These are phyloP conservation scores for Dynastes maya DNA, from an alignment of 2,888 invertebrate genomes.

Conservation along the genomic window DNA sequence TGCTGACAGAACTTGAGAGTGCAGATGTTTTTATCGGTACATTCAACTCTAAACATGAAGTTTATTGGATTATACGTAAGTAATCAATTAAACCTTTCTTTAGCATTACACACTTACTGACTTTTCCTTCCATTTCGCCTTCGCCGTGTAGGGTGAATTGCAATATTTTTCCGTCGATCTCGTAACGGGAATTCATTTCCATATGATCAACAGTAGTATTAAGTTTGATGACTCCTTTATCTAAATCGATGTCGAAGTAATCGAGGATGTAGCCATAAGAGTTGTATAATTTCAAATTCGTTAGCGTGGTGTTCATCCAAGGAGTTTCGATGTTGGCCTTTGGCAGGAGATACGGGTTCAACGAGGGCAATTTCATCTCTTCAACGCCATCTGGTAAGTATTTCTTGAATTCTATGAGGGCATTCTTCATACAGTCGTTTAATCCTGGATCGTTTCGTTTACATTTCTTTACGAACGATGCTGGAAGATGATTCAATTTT, in stretches of 20 bases:
- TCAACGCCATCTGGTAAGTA: slow-evolving; percentile 68
- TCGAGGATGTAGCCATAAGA: slow-evolving; percentile 68
- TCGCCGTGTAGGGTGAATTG: slow-evolving; percentile 69
- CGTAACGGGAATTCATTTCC: slow-evolving; percentile 60
- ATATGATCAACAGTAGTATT: slow-evolving; percentile 55
- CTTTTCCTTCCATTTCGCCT: slow-evolving; percentile 70
- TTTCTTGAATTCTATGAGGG: slow-evolving; percentile 66
- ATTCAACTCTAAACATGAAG: too few relatives aligned
- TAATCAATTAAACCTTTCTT: neutral
- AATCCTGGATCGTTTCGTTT: slow-evolving; percentile 68
- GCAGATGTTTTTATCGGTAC: too few relatives aligned
- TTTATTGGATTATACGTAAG: too few relatives aligned
- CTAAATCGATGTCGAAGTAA: slow-evolving; percentile 65
- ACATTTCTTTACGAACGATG: slow-evolving; percentile 68
- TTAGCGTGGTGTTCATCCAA: slow-evolving; percentile 16
- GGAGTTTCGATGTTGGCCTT: slow-evolving; percentile 1
- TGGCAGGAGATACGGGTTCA: slow-evolving; percentile 65
- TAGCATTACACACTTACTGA: slow-evolving; percentile 66
- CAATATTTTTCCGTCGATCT: slow-evolving; percentile 69
- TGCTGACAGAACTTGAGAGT: too few relatives aligned
- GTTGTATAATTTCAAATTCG: slow-evolving; percentile 65
- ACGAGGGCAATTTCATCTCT: slow-evolving; percentile 67
- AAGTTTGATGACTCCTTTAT: slow-evolving; percentile 57
- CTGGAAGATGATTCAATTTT: slow-evolving; percentile 58
- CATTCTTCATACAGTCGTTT: slow-evolving; percentile 68